These are phyloP conservation scores for Hypselothyrea guttata DNA, from an alignment of 2,888 invertebrate genomes.

Conservation along the genomic window DNA sequence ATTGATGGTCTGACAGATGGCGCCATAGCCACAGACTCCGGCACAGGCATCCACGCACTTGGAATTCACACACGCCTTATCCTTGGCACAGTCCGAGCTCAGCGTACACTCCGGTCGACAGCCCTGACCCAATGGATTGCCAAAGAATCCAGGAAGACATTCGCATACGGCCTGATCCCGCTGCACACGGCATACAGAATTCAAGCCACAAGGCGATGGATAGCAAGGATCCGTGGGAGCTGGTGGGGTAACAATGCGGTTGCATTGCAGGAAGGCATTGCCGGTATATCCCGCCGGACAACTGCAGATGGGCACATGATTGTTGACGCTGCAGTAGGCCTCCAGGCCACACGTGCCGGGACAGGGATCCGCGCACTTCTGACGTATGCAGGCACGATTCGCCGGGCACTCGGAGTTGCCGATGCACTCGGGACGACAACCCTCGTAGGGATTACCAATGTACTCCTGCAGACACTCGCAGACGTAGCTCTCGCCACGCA, in stretches of 20 bases:
- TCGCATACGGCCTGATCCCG: constrained; percentile 86
- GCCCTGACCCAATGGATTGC: constrained; percentile 86
- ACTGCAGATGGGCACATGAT: constrained; percentile 87
- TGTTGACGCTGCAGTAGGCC: constrained; percentile 89
- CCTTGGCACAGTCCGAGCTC: constrained; percentile 89
- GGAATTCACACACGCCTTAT: constrained; percentile 89
- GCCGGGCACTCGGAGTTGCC: constrained; percentile 93
- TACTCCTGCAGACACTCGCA: constrained; percentile 86
- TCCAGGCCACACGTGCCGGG: constrained; percentile 91
- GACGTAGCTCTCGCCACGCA: constrained; percentile 83
- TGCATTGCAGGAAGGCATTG: constrained; percentile 85
- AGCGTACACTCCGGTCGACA: constrained; percentile 93
- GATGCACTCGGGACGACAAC: constrained; percentile 92
- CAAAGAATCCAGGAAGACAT: constrained; percentile 89
- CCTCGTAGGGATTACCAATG: constrained; percentile 89
- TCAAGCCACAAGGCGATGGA: constrained; percentile 90
- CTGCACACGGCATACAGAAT: constrained; percentile 86
- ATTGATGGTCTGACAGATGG: constrained; percentile 90
- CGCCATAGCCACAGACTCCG: constrained; percentile 90
- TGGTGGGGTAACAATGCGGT: constrained; percentile 75
- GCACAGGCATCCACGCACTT: constrained; percentile 92
- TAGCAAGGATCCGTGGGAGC: constrained; percentile 84
- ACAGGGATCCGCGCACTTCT: constrained; percentile 92
- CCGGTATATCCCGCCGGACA: constrained; percentile 86
- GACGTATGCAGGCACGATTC: constrained; percentile 90